phyloP scores from a whole-genome alignment of 2,797 vertebrate genomes.

The Eutrigla gurnardus region DNA sequence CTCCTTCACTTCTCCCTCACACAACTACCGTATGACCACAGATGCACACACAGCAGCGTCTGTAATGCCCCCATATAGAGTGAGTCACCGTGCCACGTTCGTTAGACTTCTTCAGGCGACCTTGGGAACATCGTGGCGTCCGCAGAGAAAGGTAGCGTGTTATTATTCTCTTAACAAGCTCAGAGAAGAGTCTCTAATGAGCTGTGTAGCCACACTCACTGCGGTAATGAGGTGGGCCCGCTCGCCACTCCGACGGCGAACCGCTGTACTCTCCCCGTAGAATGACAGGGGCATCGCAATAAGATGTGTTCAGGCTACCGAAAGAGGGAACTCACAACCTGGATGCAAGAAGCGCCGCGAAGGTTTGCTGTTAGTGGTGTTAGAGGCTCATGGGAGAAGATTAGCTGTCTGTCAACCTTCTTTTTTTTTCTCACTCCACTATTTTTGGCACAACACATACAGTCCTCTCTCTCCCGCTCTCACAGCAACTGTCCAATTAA shows the following conservation, averaged over 20 bases:
- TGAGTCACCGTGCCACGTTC: slow-evolving; percentile 15
- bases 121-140: slow-evolving; percentile 37
- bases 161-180: slow-evolving; percentile 46
- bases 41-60: slow-evolving; percentile 22
- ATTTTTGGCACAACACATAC: slow-evolving; percentile 8
- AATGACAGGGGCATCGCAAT: slow-evolving; percentile 27
- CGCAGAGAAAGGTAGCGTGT: slow-evolving; percentile 16
- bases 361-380: slow-evolving; percentile 5
- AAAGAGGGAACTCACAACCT: slow-evolving; percentile 29
- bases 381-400: slow-evolving; percentile 53
- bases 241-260: slow-evolving; percentile 43
- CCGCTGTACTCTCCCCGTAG: slow-evolving; percentile 22
- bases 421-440: slow-evolving; percentile 43
- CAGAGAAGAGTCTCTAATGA: slow-evolving; percentile 51
- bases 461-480: slow-evolving; percentile 31
- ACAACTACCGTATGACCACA: slow-evolving; percentile 27
- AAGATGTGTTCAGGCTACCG: slow-evolving; percentile 22
- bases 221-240: slow-evolving; percentile 53
- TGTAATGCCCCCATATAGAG: slow-evolving; percentile 20
- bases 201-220: slow-evolving; percentile 36
- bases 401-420: slow-evolving; percentile 54
- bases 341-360: slow-evolving; percentile 27
- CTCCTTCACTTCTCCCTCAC: slow-evolving; percentile 36
- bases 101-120: slow-evolving; percentile 50
- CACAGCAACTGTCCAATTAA: slow-evolving; percentile 72